Conservation (phyloP, 2,797 vertebrate genomes). For the Gorsachius magnificus region DNA sequence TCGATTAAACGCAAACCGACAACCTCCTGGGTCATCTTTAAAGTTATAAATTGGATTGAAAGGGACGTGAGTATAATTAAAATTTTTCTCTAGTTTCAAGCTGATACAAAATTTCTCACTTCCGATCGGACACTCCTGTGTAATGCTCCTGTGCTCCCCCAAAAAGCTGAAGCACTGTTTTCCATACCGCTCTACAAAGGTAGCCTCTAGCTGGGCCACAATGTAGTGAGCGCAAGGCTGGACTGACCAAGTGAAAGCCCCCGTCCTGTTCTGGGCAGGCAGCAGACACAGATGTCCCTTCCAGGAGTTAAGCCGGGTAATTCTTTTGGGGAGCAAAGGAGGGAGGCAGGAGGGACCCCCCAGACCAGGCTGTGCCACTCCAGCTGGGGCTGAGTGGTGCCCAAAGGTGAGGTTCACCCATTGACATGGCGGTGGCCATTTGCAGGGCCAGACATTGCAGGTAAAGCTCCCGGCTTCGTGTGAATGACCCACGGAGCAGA, state of each 20-base stretch:
- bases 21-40: not conserved
- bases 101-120: not conserved
- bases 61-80: not conserved
- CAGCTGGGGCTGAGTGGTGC: not conserved
- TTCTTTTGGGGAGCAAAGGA: not conserved
- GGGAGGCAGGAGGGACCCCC: not conserved
- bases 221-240: fast-evolving
- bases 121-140: not conserved
- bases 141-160: not conserved
- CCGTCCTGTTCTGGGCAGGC: not conserved
- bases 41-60: not conserved
- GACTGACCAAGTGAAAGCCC: not conserved
- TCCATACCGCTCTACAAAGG: not conserved
- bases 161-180: not conserved
- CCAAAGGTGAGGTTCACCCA: not conserved
- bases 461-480: not conserved
- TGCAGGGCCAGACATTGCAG: not conserved
- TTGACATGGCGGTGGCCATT: not conserved
- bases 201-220: fast-evolving
- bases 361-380: not conserved
- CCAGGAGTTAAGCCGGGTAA: not conserved
- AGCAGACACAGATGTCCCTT: not conserved
- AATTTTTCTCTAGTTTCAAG: not conserved
- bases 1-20: not conserved
- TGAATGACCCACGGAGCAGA: not conserved